Conservation (phyloP, 2,888 invertebrate species). For the Ceraclea dissimilis region DNA sequence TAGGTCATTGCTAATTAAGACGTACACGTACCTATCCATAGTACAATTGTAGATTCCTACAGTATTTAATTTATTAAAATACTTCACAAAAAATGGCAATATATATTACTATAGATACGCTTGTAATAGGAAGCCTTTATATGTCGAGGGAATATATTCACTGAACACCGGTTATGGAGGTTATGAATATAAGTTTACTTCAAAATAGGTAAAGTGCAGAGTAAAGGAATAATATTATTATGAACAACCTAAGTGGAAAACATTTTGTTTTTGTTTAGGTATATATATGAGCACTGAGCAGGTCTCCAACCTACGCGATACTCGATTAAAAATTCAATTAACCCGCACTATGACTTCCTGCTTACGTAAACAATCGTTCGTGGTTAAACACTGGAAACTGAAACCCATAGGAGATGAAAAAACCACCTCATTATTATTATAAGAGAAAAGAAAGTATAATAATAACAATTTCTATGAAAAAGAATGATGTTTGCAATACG, state of each 20-base stretch:
- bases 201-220: background rate
- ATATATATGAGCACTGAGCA: no score
- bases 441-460: background rate
- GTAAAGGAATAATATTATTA: background rate
- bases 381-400: background rate
- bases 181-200: no score
- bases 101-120: no score
- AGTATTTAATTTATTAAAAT: no score
- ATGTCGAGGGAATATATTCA: no score
- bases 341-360: slow-evolving; percentile 20
- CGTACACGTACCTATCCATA: no score
- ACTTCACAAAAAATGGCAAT: no score
- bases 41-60: no score
- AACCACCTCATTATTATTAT: background rate
- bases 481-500: no score
- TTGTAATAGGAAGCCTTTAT: no score
- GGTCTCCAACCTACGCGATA: slow-evolving; percentile 1
- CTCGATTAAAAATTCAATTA: slow-evolving; percentile 23
- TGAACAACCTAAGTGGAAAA: background rate
- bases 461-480: background rate
- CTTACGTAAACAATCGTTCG: slow-evolving; percentile 16
- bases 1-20: no score
- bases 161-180: no score
- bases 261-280: background rate
- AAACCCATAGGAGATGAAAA: background rate